Base-by-base conservation (phyloP, 2,888 invertebrate species). In the Tupiocoris notatus region DNA sequence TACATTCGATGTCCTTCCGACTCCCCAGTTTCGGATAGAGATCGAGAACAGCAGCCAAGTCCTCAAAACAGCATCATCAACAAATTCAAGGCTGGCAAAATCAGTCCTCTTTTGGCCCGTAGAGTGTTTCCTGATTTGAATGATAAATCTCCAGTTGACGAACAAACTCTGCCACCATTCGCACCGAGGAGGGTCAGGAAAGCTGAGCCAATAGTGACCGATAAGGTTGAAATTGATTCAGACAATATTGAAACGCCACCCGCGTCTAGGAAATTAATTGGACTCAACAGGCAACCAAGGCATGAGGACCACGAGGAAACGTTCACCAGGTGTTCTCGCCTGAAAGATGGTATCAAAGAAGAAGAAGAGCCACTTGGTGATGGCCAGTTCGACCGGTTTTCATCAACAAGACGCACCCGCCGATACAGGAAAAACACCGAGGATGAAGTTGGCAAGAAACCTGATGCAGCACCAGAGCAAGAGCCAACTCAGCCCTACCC, bases 221-320 rank as follows among this genome's bases (percentile, higher is more conserved):
- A 92, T 81, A 90, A 90, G 83, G 89, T 91, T 12, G 94, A 94
- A 82, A 93, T 95, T 58, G 95, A 95, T 83, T 93, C 94, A 1
- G 95, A 95, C 81, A 95, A 95, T 81, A 92, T 95, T 39, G 94
- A 95, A 86, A 95, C 95, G 1, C 94, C 95, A 20, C 94, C 95
- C 2, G 92, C 90, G 0, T 90, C 90, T 18, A 87, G 94, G 75
- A 89, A 80, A 76, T 67, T 80, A 12, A 66, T 80, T 16, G 75
- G 91, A 80, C 84, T 63, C 20, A 67, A 39, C 20, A 21, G 65
- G 12, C 59, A 24, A 16, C 39, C 39, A 12, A 39, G 67, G 24
- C 54, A 66, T 3, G 64, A 63, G 12, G 65, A 64, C 1, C 16
- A 58, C 22, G 76, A 76, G 25, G 56, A 64, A 16, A 61, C 63